Conservation (phyloP, 2,797 vertebrate genomes). For the Anomalospiza imberbis region DNA sequence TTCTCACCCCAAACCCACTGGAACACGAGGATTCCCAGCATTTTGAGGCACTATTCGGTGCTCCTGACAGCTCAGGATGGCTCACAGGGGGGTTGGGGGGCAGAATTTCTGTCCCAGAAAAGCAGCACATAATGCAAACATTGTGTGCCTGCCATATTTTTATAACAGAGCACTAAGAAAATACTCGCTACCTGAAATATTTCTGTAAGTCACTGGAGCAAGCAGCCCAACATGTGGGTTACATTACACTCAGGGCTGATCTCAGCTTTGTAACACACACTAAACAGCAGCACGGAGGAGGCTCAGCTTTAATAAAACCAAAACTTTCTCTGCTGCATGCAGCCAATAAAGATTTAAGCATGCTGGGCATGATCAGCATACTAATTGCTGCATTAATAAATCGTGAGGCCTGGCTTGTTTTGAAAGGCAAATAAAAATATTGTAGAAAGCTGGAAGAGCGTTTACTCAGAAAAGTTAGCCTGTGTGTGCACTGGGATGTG, state of each 20-base stretch:
- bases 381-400: constrained; percentile 56
- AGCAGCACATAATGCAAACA: constrained; percentile 34
- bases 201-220: constrained; percentile 57
- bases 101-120: neutral
- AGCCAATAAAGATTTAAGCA: constrained; percentile 56
- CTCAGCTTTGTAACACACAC: constrained; percentile 60
- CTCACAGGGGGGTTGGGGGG: neutral
- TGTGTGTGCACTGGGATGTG: neutral
- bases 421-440: constrained; percentile 63
- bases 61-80: neutral
- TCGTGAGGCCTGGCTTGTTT: constrained; percentile 33
- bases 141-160: constrained; percentile 11
- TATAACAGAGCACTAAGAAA: constrained; percentile 53
- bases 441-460: constrained; percentile 21
- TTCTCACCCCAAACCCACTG: neutral
- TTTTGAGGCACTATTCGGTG: neutral
- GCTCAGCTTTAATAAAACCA: constrained; percentile 49
- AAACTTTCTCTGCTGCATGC: constrained; percentile 25
- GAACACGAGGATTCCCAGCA: neutral
- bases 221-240: constrained; percentile 57
- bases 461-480: constrained; percentile 12
- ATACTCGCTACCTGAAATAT: constrained; percentile 68
- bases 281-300: constrained; percentile 42
- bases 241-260: constrained; percentile 49
- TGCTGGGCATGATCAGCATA: constrained; percentile 53